Conservation (phyloP, 2,797 vertebrate species). For the Pachyuromys duprasi region DNA sequence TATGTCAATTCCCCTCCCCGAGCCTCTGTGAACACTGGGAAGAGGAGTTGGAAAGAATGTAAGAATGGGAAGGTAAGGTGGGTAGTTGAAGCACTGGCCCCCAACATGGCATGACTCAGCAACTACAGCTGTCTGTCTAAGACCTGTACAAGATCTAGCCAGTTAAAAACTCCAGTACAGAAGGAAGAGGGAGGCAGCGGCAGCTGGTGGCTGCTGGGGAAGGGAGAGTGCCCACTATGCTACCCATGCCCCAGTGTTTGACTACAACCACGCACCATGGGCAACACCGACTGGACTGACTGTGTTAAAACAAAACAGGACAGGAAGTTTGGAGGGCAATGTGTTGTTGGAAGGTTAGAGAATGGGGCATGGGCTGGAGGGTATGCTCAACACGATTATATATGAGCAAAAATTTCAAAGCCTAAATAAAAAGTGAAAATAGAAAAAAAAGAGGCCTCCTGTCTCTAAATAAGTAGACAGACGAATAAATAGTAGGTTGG, state of each 20-base stretch:
- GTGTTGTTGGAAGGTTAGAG: neutral
- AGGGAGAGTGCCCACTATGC: neutral
- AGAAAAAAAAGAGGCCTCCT: neutral
- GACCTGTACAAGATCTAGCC: neutral
- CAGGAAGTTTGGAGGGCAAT: neutral
- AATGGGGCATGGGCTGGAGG: no score
- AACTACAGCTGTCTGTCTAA: neutral
- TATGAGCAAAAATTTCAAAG: neutral
- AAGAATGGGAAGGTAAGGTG: neutral
- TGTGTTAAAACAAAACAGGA: neutral
- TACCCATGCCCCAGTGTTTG: no score
- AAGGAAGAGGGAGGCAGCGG: no score
- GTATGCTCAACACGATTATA: no score
- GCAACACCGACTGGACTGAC: no score
- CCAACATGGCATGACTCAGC: neutral
- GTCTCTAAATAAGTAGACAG: neutral
- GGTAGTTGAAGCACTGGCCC: no score
- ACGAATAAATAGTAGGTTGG: neutral
- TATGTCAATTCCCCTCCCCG: neutral
- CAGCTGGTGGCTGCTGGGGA: neutral
- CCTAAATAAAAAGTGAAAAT: neutral
- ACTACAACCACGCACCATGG: neutral
- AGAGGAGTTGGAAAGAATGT: no score
- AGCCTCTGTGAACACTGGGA: neutral
- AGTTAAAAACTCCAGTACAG: neutral